Evolutionary conservation across 2,113 vertebrate species (phyloP).

Genomic region (Balaeniceps rex): DNA sequence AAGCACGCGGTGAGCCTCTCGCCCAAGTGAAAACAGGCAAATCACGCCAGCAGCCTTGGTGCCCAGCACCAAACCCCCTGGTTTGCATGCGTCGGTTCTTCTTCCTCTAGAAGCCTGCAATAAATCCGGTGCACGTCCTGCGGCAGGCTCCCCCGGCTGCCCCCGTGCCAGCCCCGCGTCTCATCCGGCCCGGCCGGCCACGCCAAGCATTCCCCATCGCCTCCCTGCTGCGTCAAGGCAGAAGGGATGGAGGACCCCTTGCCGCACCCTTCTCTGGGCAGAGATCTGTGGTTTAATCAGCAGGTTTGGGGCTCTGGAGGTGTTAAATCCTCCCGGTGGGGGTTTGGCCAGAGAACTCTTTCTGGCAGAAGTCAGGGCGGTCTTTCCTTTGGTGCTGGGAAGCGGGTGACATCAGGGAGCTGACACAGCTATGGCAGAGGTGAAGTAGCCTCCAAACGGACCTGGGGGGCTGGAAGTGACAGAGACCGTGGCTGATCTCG

Average conservation of each 20-base stretch:
- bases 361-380: neutral
- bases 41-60: neutral
- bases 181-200: neutral
- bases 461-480: neutral
- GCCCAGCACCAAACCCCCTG: neutral
- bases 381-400: neutral
- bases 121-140: accelerated
- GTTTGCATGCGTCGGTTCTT: neutral
- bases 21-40: accelerated
- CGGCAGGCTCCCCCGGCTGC: neutral
- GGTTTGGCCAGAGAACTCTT: neutral
- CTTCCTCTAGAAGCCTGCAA: neutral
- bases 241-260: neutral
- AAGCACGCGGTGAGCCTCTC: accelerated
- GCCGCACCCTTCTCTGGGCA: neutral
- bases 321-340: neutral
- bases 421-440: neutral
- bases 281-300: neutral
- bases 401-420: neutral
- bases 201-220: accelerated
- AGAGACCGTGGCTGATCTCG: neutral
- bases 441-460: accelerated
- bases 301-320: neutral
- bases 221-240: accelerated
- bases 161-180: neutral